Evolutionary conservation across 2,888 invertebrate genomes (phyloP).

Genomic region (Epicampocera succincta): DNA sequence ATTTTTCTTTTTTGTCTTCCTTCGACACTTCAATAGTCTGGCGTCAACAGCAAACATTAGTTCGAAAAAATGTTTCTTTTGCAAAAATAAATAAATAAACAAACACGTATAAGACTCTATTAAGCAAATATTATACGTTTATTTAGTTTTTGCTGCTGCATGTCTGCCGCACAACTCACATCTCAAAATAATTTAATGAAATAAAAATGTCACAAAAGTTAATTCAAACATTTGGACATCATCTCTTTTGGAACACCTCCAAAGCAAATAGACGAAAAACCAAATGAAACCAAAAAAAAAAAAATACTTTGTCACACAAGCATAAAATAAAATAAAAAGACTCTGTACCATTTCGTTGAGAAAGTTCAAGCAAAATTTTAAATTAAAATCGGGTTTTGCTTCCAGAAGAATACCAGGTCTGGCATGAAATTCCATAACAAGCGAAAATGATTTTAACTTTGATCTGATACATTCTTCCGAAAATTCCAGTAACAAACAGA

Average conservation of each 20-base stretch:
- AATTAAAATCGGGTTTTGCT: too few species aligned
- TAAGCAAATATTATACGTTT: slow-evolving; percentile 26
- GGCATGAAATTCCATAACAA: too few species aligned
- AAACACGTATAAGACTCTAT: slow-evolving; percentile 40
- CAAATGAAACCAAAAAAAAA: not conserved
- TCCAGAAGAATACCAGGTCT: too few species aligned
- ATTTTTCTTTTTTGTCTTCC: too few species aligned
- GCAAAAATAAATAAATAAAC: slow-evolving; percentile 20
- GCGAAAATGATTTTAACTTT: too few species aligned
- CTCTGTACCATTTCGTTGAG: too few species aligned
- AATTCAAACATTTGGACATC: slow-evolving; percentile 44
- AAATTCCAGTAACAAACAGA: too few species aligned
- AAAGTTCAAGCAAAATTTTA: too few species aligned
- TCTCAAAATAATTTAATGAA: slow-evolving; percentile 46
- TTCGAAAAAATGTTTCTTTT: not conserved
- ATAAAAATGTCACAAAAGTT: slow-evolving; percentile 51
- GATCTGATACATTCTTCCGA: too few species aligned
- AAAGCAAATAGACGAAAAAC: not conserved
- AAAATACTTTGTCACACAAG: not conserved
- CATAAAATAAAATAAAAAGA: not conserved
- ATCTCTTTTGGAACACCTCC: slow-evolving; percentile 33
- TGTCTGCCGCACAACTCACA: not conserved
- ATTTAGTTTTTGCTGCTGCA: not conserved
- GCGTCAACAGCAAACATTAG: not conserved
- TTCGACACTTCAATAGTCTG: slow-evolving; percentile 15